These are phyloP conservation scores for Thymelicus sylvestris DNA, from an alignment of 2,888 invertebrate genomes.

Conservation along the genomic window DNA sequence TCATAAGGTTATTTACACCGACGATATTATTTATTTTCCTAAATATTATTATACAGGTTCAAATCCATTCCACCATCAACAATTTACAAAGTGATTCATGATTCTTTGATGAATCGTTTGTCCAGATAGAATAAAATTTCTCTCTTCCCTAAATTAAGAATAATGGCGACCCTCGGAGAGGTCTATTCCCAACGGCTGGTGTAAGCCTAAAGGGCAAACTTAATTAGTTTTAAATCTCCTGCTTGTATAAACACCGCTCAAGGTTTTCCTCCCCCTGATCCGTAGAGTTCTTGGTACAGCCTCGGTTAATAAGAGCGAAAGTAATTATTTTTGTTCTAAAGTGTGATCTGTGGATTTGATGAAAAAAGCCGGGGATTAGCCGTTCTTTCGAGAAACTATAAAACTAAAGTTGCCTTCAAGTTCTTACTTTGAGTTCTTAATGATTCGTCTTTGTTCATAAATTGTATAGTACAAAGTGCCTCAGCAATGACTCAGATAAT, in stretches of 20 bases:
- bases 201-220: conserved; percentile 34
- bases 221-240: conserved; percentile 37
- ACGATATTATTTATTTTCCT: not conserved
- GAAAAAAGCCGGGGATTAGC: conserved; percentile 6
- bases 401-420: not conserved
- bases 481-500: too few relatives aligned
- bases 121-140: conserved; percentile 29
- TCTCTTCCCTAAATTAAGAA: conserved; percentile 29
- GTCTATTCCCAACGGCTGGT: conserved; percentile 26
- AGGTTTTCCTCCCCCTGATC: conserved; percentile 21
- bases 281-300: conserved; percentile 12
- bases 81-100: conserved; percentile 29
- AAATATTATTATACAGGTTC: not conserved
- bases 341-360: conserved; percentile 3
- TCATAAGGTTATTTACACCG: not conserved
- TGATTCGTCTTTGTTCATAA: too few relatives aligned
- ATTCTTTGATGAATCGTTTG: conserved; percentile 32
- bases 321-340: conserved; percentile 11
- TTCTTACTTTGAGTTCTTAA: too few relatives aligned
- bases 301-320: conserved; percentile 18
- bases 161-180: conserved; percentile 30
- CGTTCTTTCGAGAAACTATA: not conserved
- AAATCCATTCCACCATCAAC: not conserved
- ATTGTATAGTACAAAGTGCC: too few relatives aligned
- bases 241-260: conserved; percentile 32